Conservation (phyloP, 1,140 invertebrate species). For the Drosophila saltans region DNA sequence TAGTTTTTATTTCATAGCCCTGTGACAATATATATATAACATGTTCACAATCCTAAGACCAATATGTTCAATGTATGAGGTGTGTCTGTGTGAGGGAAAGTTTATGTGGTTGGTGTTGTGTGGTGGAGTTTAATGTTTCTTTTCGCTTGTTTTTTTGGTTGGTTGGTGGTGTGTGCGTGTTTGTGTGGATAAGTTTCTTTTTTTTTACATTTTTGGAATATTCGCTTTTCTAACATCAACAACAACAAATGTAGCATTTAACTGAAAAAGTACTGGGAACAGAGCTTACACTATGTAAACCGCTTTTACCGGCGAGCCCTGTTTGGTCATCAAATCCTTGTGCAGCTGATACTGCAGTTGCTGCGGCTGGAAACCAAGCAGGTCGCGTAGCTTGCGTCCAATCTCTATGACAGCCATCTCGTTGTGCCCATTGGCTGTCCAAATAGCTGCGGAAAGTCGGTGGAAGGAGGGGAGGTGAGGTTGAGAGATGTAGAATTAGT, state of each 20-base stretch:
- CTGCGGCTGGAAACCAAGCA: conserved; percentile 85
- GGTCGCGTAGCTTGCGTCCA: conserved; percentile 93
- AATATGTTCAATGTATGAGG: background rate
- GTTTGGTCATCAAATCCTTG: conserved; percentile 92
- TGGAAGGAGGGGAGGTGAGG: background rate
- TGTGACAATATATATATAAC: background rate
- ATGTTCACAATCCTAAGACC: conserved; percentile 5
- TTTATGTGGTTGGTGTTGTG: background rate
- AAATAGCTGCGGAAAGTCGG: conserved; percentile 86
- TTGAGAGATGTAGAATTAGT: conserved; percentile 3
- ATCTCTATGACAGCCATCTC: conserved; percentile 91
- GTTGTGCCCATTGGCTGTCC: conserved; percentile 94
- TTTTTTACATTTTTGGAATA: conserved; percentile 71
- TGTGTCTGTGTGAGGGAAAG: background rate
- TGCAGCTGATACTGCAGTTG: conserved; percentile 92
- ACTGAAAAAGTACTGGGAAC: background rate
- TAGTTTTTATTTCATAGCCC: background rate
- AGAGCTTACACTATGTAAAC: conserved; percentile 89
- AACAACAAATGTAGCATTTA: background rate
- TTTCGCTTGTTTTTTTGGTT: no score
- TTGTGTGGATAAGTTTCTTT: conserved; percentile 14
- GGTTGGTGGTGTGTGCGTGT: background rate
- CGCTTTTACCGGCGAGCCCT: conserved; percentile 92
- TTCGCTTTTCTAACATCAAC: conserved; percentile 29
- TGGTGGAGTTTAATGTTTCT: background rate